These are phyloP conservation scores for Actinopyga echinites DNA, from an alignment of 53 echinoderm and acorn worm species.

Conservation along the genomic window DNA sequence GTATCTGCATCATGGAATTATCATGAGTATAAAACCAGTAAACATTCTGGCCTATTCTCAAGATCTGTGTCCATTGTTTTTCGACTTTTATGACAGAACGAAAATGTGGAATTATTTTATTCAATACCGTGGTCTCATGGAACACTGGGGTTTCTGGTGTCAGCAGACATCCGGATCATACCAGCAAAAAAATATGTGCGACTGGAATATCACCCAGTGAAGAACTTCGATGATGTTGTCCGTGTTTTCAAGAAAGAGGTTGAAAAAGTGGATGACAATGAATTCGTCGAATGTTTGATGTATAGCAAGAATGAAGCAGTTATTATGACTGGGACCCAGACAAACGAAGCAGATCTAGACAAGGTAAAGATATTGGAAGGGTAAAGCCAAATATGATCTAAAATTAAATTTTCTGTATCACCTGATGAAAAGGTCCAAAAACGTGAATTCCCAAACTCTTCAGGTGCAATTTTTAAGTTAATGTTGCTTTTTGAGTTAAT, in stretches of 20 bases:
- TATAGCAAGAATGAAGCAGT: slow-evolving; percentile 73
- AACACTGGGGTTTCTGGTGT: slow-evolving; percentile 80
- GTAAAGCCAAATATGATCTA: too few species aligned
- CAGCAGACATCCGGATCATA: slow-evolving; percentile 80
- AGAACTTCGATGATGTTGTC: slow-evolving; percentile 62
- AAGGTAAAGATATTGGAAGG: slow-evolving; percentile 62
- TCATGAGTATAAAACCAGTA: too few species aligned
- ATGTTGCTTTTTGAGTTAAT: too few species aligned
- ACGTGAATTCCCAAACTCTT: too few species aligned
- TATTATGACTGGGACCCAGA: slow-evolving; percentile 78
- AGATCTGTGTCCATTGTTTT: too few species aligned
- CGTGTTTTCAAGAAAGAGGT: slow-evolving; percentile 60
- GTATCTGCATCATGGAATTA: too few species aligned
- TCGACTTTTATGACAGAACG: slow-evolving; percentile 55
- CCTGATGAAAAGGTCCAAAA: too few species aligned
- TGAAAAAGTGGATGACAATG: slow-evolving; percentile 46
- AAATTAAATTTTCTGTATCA: too few species aligned
- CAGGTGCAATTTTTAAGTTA: too few species aligned
- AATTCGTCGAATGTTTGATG: slow-evolving; percentile 79
- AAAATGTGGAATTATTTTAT: slow-evolving; percentile 83
- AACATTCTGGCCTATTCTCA: too few species aligned
- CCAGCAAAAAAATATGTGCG: slow-evolving; percentile 85
- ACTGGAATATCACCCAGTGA: slow-evolving; percentile 74
- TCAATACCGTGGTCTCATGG: slow-evolving; percentile 92
- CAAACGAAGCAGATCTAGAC: slow-evolving; percentile 64